Percentiles rank a stretch among this genome's conserved stretches.
Evolutionary conservation across 2,113 vertebrate species (phyloP).

Genomic region (Antigone vipio): DNA sequence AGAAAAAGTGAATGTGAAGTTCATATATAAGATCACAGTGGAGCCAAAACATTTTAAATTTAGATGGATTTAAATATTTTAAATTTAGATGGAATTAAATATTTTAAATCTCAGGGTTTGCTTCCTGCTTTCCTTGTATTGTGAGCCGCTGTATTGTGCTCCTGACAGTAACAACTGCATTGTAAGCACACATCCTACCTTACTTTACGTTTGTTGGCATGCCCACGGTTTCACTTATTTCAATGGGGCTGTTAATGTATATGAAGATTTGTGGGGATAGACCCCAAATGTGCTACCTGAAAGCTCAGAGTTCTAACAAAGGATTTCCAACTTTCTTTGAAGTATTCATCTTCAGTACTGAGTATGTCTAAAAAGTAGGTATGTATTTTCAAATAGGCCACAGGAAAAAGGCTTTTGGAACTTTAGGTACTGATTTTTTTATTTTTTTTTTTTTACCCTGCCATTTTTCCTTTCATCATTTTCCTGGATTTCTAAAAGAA

Average conservation of each 20-base stretch:
- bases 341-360: neutral
- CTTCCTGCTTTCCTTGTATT: neutral
- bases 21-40: neutral
- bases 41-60: neutral
- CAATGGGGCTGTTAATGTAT: neutral
- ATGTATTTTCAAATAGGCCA: slow-evolving; percentile 13
- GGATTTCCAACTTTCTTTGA: neutral
- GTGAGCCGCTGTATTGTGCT: neutral
- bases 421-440: neutral
- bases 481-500: slow-evolving; percentile 27
- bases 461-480: slow-evolving; percentile 27
- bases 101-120: neutral
- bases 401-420: neutral
- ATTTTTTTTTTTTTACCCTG: neutral
- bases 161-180: neutral
- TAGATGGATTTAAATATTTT: neutral
- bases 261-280: neutral
- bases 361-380: neutral
- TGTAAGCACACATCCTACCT: neutral
- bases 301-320: neutral
- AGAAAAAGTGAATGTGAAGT: neutral
- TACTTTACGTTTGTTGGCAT: neutral
- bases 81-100: neutral
- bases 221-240: neutral
- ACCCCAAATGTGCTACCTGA: neutral